Conservation (phyloP, 2,797 vertebrate genomes). For the Diplodus sargus region DNA sequence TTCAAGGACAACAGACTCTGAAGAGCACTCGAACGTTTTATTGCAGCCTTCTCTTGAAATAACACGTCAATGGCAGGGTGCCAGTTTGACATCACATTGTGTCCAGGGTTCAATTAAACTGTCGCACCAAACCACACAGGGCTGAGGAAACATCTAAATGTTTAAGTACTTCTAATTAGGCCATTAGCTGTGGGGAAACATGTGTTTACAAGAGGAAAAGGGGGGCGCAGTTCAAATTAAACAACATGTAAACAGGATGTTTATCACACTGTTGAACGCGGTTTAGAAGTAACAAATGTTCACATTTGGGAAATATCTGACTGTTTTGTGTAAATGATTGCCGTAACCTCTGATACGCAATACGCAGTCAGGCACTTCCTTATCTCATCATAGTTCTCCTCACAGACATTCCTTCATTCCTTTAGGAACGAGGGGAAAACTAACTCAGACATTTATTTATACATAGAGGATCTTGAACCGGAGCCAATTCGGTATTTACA, state of each 20-base stretch:
- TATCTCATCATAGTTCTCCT: neutral
- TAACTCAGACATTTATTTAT: constrained; percentile 9
- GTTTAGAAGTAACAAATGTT: neutral
- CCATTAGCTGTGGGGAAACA: constrained; percentile 19
- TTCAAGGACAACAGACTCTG: constrained; percentile 15
- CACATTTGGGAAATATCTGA: neutral
- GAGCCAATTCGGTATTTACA: constrained; percentile 36
- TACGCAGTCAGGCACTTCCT: neutral
- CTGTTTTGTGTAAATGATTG: neutral
- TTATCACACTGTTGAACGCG: constrained; percentile 24
- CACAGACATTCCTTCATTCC: constrained; percentile 21
- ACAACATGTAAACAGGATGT: constrained; percentile 56
- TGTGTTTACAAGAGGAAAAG: constrained; percentile 46
- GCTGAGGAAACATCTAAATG: constrained; percentile 22
- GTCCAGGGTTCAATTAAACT: constrained; percentile 25
- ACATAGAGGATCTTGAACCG: constrained; percentile 8
- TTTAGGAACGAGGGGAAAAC: neutral
- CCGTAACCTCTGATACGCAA: neutral
- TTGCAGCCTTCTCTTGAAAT: constrained; percentile 18
- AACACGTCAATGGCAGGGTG: neutral
- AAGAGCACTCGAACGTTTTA: constrained; percentile 6
- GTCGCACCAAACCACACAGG: neutral
- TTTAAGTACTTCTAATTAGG: constrained; percentile 45
- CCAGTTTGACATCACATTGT: constrained; percentile 24
- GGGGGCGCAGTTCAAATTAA: constrained; percentile 16